Percentiles rank a stretch among this genome's conserved stretches.
Conservation (phyloP, 2,797 vertebrate species). For the Cyprinella venusta region DNA sequence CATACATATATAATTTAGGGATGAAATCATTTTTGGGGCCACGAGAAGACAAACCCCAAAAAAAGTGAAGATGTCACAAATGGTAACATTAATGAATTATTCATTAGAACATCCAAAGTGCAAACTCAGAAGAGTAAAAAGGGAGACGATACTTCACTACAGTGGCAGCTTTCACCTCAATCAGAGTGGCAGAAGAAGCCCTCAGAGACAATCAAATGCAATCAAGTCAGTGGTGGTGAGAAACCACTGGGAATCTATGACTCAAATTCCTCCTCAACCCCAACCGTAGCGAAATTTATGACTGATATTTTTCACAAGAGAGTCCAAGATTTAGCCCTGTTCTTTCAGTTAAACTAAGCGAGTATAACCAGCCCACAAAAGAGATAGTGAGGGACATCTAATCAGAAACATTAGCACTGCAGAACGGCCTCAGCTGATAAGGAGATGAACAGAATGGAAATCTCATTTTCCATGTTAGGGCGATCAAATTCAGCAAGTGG, state of each 20-base stretch:
- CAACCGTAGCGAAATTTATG: neutral
- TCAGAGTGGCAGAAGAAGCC: constrained; percentile 27
- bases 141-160: neutral
- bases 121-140: neutral
- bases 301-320: constrained; percentile 24
- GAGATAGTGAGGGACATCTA: constrained; percentile 44
- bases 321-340: neutral
- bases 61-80: neutral
- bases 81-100: constrained; percentile 7
- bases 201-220: constrained; percentile 28
- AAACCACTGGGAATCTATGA: constrained; percentile 20
- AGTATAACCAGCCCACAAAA: neutral
- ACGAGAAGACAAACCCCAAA: neutral
- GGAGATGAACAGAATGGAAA: constrained; percentile 48
- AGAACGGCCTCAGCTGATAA: constrained; percentile 33
- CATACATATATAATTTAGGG: constrained; percentile 9
- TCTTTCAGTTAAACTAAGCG: neutral
- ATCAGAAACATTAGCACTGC: constrained; percentile 53
- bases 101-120: neutral
- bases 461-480: constrained; percentile 38
- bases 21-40: neutral
- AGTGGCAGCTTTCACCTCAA: constrained; percentile 25
- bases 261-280: constrained; percentile 15
- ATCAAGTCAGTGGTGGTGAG: constrained; percentile 24
- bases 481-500: constrained; percentile 48